Percentiles rank a stretch among this genome's conserved stretches.
These are phyloP conservation scores for Macrophya annulata DNA, from an alignment of 2,888 invertebrate species.

Conservation along the genomic window DNA sequence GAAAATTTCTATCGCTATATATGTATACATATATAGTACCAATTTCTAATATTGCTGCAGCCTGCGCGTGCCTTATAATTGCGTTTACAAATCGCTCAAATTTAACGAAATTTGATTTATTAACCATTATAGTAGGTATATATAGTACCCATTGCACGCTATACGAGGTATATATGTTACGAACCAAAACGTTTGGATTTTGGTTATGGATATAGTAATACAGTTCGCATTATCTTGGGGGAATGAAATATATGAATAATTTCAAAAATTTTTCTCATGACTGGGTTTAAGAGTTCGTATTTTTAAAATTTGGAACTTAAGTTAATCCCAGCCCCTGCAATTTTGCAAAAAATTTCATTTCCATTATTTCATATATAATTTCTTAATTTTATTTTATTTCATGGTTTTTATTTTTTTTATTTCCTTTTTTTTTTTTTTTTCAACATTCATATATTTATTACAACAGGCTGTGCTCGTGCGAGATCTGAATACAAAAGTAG, in stretches of 20 bases:
- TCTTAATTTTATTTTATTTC: too few species aligned
- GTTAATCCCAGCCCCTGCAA: too few species aligned
- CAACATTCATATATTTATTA: conserved; percentile 17
- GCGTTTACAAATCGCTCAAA: background rate
- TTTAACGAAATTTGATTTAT: conserved; percentile 13
- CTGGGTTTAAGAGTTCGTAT: too few species aligned
- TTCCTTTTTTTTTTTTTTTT: too few species aligned
- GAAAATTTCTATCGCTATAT: conserved; percentile 5
- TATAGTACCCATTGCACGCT: background rate
- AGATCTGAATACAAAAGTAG: conserved; percentile 41
- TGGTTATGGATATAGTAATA: too few species aligned
- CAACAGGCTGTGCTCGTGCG: conserved; percentile 8
- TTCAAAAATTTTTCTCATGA: too few species aligned
- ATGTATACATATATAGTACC: background rate
- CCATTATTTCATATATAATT: too few species aligned
- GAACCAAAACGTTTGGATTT: background rate
- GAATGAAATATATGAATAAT: too few species aligned
- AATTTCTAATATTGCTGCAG: conserved; percentile 1
- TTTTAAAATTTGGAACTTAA: too few species aligned
- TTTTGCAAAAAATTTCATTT: too few species aligned
- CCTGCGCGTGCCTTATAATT: background rate
- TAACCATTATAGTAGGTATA: background rate
- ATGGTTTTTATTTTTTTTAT: too few species aligned
- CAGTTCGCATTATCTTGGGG: too few species aligned
- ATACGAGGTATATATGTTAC: background rate